These are phyloP conservation scores for Pseudopodoces humilis DNA, from an alignment of 2,113 vertebrate species.

Conservation along the genomic window DNA sequence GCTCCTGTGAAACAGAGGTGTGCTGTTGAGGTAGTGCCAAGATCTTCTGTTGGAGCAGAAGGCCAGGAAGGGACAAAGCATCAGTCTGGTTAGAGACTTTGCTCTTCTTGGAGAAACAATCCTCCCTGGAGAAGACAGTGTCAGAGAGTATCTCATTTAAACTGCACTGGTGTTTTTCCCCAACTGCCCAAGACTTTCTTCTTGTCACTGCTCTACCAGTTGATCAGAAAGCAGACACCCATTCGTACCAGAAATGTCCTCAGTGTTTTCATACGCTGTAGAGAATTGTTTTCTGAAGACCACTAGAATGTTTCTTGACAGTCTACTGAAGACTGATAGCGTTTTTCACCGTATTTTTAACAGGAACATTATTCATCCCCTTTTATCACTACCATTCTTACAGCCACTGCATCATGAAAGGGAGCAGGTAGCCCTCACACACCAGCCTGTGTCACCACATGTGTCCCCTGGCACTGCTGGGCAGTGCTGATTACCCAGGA, in stretches of 20 bases:
- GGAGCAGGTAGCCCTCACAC: background rate
- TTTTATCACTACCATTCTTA: background rate
- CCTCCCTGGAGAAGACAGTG: background rate
- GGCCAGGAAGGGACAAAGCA: background rate
- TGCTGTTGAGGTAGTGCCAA: background rate
- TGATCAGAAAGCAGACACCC: background rate
- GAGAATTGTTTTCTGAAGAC: slow-evolving; percentile 11
- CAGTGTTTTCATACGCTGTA: background rate
- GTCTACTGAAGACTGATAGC: background rate
- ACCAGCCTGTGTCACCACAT: background rate
- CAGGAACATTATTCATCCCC: background rate
- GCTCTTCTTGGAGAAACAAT: background rate
- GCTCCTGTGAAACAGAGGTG: background rate
- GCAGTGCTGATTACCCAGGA: background rate
- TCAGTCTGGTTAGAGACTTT: background rate
- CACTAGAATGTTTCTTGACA: background rate
- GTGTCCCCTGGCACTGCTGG: background rate
- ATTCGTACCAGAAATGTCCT: background rate
- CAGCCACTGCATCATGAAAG: background rate
- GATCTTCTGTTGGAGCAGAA: background rate
- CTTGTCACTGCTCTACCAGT: background rate
- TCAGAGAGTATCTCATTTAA: background rate
- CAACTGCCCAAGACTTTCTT: background rate
- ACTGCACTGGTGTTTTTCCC: background rate
- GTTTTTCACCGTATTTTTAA: background rate